Evolutionary conservation across 2,888 invertebrate genomes (phyloP), one percentile per base, ranked within the genome.

Genomic region (Dynastes hyllus): DNA sequence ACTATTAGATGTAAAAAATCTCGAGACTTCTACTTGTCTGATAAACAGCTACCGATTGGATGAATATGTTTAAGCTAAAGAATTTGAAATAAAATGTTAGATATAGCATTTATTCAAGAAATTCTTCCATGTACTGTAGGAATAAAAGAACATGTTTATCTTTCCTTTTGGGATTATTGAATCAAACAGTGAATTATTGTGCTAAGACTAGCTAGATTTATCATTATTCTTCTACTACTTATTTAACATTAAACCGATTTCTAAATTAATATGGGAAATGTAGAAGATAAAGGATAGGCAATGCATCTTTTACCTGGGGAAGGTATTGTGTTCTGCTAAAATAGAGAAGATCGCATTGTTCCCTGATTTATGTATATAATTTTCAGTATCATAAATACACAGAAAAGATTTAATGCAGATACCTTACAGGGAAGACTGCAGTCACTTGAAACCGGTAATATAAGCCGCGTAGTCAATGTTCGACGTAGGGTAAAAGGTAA

Each of bases 281-380:
- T n/a, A 37, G 16, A 55, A 55, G 55, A 32, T 37, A 55, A n/a
- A 53, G n/a, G 55, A 9, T 8, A 22, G 29, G 2, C 29, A 22
- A 40, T 22, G 58, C 13, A 37, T 58, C 40, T 73, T 73, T 16
- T 58, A 58, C 73, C 58, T 58, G 58, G 1, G 16, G 37, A 58
- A 22, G 51, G 69, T 55, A 73, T 58, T 55, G 73, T 55, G 73
- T 37, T 58, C 22, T 9, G 22, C 22, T 16, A 13, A 73, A 73
- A 73, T 40, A 22, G 32, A 37, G 29, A 37, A 70, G 37, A 40
- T 58, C 11, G 58, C 58, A 58, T 73, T 58, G 58, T 73, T 22
- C 73, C 27, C 40, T 73, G 73, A 73, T 73, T 73, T 73, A 73
- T 73, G 73, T 58, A 32, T 58, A 73, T 73, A 55, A 73, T 73